Evolutionary conservation across 2,113 vertebrate genomes (phyloP).

Genomic region (Istiophorus platypterus): DNA sequence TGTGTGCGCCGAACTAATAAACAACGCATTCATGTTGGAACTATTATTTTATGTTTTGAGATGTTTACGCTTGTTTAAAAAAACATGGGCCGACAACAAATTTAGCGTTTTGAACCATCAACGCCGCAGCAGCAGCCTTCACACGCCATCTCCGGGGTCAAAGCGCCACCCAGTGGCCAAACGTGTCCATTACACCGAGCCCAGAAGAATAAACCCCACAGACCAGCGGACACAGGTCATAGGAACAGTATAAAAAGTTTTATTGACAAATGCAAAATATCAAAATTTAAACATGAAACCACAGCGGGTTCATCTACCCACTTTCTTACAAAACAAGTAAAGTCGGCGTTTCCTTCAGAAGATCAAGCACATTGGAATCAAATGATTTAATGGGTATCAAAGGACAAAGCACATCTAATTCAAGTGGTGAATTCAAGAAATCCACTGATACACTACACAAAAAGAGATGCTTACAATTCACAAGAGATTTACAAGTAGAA

Average conservation of each 20-base stretch:
- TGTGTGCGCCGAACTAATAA: no score
- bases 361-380: conserved; percentile 64
- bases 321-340: conserved; percentile 45
- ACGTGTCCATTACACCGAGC: conserved; percentile 2
- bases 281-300: conserved; percentile 50
- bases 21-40: no score
- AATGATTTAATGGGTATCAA: conserved; percentile 32
- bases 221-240: background rate
- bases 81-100: no score
- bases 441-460: conserved; percentile 21
- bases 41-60: no score
- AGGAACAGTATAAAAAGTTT: conserved; percentile 57
- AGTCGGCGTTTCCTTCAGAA: conserved; percentile 65
- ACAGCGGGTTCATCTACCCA: conserved; percentile 12
- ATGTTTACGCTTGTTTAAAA: no score
- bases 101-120: background rate
- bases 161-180: background rate
- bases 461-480: conserved; percentile 32
- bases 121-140: background rate
- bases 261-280: conserved; percentile 73
- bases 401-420: conserved; percentile 19
- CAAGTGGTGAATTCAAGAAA: conserved; percentile 24
- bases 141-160: background rate
- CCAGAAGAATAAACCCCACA: no score
- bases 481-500: conserved; percentile 54